Evolutionary conservation across 1,140 invertebrate species (phyloP), one percentile per base, ranked within the genome.

Genomic region (Zaprionus tsacasi): DNA sequence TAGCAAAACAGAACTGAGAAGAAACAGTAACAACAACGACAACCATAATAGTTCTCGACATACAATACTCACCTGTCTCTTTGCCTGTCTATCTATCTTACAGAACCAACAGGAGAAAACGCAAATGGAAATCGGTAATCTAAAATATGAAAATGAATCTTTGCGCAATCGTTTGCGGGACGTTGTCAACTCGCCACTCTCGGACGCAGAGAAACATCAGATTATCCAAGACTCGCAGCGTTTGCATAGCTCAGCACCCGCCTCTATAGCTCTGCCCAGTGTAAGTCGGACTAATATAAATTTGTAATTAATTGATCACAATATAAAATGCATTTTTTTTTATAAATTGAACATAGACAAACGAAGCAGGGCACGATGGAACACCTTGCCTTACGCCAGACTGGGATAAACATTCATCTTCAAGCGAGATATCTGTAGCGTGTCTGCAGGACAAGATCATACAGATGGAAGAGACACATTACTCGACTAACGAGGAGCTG

Each of bases 391-490:
- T 93, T 61, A 94, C 95, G 38, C 96, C 96, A 3, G 97, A 97
- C 76, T 98, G 97, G 97, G 97, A 98, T 83, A 97, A 97, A 91
- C 96, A 97, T 88, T 98, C 96, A 27, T 97, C 96, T 27, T 94
- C 96, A 25, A 97, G 97, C 90, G 97, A 98, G 93, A 95, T 98
- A 13, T 98, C 97, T 10, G 97, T 98, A 61, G 97, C 97, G 2
- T 98, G 97, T 93, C 94, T 99, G 43, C 98, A 98, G 92, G 98
- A 98, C 91, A 95, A 97, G 82, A 98, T 98, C 78, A 94, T 97
- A 79, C 97, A 98, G 56, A 94, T 94, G 94, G 94, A 94, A 75
- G 94, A 94, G 72, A 94, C 93, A 3, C 93, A 94, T 90, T 95
- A 93, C 79, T 96, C 96, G 57, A 99, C 98, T n/a, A 98, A 97